phyloP scores from a whole-genome alignment of 2,888 invertebrate genomes.

The Therioaphis trifolii region DNA sequence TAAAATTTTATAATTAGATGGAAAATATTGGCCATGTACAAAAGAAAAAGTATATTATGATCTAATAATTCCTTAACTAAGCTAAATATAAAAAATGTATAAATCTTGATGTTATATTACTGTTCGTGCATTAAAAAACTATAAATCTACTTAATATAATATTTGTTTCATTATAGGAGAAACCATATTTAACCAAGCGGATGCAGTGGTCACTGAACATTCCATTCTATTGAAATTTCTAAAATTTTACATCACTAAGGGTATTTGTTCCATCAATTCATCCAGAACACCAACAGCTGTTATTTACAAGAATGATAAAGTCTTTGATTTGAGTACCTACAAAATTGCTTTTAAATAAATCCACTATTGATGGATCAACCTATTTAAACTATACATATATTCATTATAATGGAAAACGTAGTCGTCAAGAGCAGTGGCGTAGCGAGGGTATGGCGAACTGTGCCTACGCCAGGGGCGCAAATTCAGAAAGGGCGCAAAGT shows the following conservation, averaged over 20 bases:
- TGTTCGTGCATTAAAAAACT: too few species aligned
- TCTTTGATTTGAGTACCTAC: constrained; percentile 74
- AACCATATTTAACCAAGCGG: constrained; percentile 79
- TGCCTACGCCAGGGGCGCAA: too few species aligned
- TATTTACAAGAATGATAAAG: constrained; percentile 86
- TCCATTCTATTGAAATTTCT: constrained; percentile 94
- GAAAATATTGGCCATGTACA: too few species aligned
- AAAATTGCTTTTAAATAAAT: not conserved
- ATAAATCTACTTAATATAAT: not conserved
- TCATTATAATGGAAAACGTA: constrained; percentile 78
- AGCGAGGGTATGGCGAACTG: too few species aligned
- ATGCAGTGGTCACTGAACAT: constrained; percentile 94
- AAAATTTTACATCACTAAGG: constrained; percentile 94
- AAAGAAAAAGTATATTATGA: too few species aligned
- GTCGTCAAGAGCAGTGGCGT: too few species aligned
- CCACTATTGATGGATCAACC: too few species aligned
- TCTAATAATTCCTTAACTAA: too few species aligned
- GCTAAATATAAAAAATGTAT: too few species aligned
- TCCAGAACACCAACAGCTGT: constrained; percentile 91
- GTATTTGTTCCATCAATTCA: constrained; percentile 95
- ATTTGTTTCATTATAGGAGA: constrained; percentile 68
- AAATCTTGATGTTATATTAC: too few species aligned
- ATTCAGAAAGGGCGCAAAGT: too few species aligned
- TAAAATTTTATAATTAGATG: too few species aligned
- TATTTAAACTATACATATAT: constrained; percentile 16